Conservation (phyloP, 2,797 vertebrate species). For the Peromyscus attwateri region DNA sequence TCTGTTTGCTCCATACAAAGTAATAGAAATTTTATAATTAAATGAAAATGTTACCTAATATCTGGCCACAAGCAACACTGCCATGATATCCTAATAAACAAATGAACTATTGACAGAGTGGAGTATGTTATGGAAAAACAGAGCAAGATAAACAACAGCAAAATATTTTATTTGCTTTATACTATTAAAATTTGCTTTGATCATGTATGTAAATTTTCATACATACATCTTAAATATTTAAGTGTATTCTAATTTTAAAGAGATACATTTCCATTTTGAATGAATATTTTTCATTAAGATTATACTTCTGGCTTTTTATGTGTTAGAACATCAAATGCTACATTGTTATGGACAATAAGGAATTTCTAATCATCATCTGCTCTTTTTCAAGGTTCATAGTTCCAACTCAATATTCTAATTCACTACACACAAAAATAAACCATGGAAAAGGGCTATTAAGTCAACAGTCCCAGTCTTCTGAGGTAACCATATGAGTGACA, state of each 20-base stretch:
- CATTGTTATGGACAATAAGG: not conserved
- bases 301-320: not conserved
- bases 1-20: not conserved
- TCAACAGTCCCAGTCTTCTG: not conserved
- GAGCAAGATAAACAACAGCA: not conserved
- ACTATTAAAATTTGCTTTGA: not conserved
- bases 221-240: constrained; percentile 16
- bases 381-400: constrained; percentile 47
- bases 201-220: not conserved
- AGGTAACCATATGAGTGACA: constrained; percentile 32
- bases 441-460: constrained; percentile 1
- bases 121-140: not conserved
- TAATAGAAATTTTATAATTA: constrained; percentile 20
- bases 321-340: not conserved
- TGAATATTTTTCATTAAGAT: constrained; percentile 14
- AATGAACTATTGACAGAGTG: not conserved
- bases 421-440: constrained; percentile 42
- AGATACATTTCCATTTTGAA: not conserved
- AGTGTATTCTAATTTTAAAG: not conserved
- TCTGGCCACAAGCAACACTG: not conserved
- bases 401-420: constrained; percentile 58
- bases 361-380: constrained; percentile 39
- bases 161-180: not conserved
- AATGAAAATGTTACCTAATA: not conserved
- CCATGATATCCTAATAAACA: not conserved